Evolutionary conservation across 1,140 invertebrate species (phyloP), one percentile per base, ranked within the genome.

Genomic region (Euglossa dilemma): DNA sequence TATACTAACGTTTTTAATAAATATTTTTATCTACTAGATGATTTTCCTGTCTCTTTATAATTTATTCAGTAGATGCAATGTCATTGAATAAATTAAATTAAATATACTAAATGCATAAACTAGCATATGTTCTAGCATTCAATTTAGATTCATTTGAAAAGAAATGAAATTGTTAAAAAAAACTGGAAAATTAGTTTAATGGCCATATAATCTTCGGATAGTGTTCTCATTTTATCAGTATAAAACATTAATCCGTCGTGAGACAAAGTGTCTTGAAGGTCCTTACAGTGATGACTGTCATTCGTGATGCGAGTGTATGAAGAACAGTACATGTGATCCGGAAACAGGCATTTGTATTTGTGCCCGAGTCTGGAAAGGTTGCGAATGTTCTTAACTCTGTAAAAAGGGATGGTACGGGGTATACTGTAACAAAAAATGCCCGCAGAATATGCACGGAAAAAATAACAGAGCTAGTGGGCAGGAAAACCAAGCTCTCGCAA

Each of bases 301-400:
- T 84, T 94, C 96, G 88, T 94, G 95, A 72, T 99, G 98, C 93
- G 95, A 97, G 88, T 99, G 98, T 94, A 94, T 95, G 85, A 97
- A 98, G 93, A 97, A 97, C 92, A 97, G 97, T 77, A 97, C 97
- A n/a, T 99, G 98, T 94, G 96, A 98, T 93, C 96, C 96, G 52
- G 93, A 95, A 18, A 96, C 95, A 23, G 98, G 98, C 47, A 95
- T 94, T 81, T 99, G 98, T 92, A 95, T 97, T 80, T 99, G 98
- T 94, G 95, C 96, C 25, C 95, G 97, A 52, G 98, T 98, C 67
- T 98, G 97, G 96, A 96, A 96, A 87, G 98, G 98, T 12, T 92
- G 93, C 12, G 95, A 96, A 78, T 99, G 98, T 92, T 94, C 95
- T 56, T 85, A 94, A 78, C 96, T 97, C 2, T 99, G 98, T 93